These are phyloP conservation scores for Rhinopomastus cyanomelas DNA, from an alignment of 2,113 vertebrate species.

Conservation along the genomic window DNA sequence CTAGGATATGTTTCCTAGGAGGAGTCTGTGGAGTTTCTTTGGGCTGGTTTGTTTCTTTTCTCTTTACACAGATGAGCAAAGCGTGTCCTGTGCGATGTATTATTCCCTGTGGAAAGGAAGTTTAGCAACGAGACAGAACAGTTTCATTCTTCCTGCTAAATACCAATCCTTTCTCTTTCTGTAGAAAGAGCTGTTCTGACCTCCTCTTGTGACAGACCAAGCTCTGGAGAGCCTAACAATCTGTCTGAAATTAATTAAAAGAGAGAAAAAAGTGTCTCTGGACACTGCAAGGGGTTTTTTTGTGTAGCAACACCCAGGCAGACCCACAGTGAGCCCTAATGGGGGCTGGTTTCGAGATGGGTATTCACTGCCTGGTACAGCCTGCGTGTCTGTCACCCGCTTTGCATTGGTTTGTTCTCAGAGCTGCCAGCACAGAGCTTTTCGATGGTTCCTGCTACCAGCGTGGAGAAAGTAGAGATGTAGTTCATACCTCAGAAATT, in stretches of 20 bases:
- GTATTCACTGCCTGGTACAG: background rate
- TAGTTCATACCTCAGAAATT: background rate
- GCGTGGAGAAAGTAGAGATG: background rate
- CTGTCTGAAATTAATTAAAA: background rate
- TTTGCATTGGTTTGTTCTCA: background rate
- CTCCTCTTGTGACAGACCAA: background rate
- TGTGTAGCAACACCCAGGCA: background rate
- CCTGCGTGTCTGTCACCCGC: background rate
- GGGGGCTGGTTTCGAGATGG: background rate
- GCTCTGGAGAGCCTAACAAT: background rate
- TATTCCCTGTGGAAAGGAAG: background rate
- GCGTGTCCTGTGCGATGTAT: background rate
- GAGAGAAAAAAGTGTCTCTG: fast-evolving
- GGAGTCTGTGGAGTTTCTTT: background rate
- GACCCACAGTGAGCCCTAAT: background rate
- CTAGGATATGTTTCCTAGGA: background rate
- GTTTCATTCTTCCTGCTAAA: background rate
- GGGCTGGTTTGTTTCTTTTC: background rate
- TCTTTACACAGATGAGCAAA: background rate
- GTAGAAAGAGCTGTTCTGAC: background rate
- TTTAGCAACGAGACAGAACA: background rate
- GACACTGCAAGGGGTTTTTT: background rate
- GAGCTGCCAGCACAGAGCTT: background rate
- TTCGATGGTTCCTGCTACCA: background rate
- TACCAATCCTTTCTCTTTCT: background rate